A percentile compares a stretch with the other conserved stretches of the same genome.
These are phyloP conservation scores for Mythimna albipuncta DNA, from an alignment of 2,888 invertebrate genomes.

Conservation along the genomic window DNA sequence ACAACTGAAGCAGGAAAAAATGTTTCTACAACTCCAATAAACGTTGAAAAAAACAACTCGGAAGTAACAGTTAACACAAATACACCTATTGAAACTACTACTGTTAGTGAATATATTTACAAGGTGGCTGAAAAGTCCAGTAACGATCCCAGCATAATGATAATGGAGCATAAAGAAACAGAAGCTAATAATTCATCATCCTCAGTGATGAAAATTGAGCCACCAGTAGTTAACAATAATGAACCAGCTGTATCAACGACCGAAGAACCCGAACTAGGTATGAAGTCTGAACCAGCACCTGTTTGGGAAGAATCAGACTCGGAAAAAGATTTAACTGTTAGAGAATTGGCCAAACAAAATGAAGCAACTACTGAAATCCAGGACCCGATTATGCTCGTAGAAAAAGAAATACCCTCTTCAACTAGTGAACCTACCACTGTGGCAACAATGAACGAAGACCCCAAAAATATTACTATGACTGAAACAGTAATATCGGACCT, in stretches of 20 bases:
- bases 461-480: conserved; percentile 30
- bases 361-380: conserved; percentile 46
- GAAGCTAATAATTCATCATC: conserved; percentile 25
- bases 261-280: conserved; percentile 20
- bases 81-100: conserved; percentile 76
- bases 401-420: conserved; percentile 50
- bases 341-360: conserved; percentile 62
- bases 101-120: conserved; percentile 83
- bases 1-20: conserved; percentile 26
- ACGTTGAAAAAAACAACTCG: conserved; percentile 35
- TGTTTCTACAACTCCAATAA: conserved; percentile 17
- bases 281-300: conserved; percentile 77
- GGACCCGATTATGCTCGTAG: conserved; percentile 45
- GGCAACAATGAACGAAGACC: conserved; percentile 37
- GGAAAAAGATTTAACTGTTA: conserved; percentile 66
- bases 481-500: conserved; percentile 40
- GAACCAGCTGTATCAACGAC: conserved; percentile 11
- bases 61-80: conserved; percentile 52
- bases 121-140: conserved; percentile 72
- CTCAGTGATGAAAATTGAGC: conserved; percentile 33
- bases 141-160: conserved; percentile 36
- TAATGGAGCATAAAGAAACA: conserved; percentile 31
- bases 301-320: conserved; percentile 83
- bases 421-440: conserved; percentile 52
- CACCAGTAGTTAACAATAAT: conserved; percentile 10